Base-by-base conservation (phyloP, 2,113 vertebrate genomes). In the Suncus etruscus region DNA sequence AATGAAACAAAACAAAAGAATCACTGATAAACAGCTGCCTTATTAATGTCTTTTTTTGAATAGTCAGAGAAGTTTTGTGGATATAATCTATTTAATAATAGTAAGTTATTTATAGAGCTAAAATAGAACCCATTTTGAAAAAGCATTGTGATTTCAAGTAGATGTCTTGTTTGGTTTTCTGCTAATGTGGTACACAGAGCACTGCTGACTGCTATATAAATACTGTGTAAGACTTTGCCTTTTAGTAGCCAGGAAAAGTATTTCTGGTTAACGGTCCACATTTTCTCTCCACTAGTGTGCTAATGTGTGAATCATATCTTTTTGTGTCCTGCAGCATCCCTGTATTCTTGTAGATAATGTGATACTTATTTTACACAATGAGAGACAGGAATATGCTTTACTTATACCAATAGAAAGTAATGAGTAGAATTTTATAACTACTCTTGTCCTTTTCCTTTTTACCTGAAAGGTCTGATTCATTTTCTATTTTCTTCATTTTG, bases 51-150 rank as follows among this genome's bases (percentile, higher is more conserved):
- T 47, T 88, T 89, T 31, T 94, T 89, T 93, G 66, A 79, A 65
- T 92, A 69, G 24, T 65, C 16, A 91, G 47, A 20, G 68, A 69
- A 27, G 54, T 87, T 92, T 91, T 92, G 24, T 94, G 82, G n/a
- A 51, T 86, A 83, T 87, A 58, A 18, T 75, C 1, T 74, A 18
- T 75, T 0, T 74, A 29, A 29, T 72, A 65, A 9, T 63, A 63
- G 3, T 31, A 81, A 73, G 29, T 58, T 92, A 10, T 31, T 47
- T 88, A 16, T n/a, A 81, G 69, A 39, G 11, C 39, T 89, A 75
- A 88, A 74, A 70, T 61, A 32, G 6, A 84, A 18, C 25, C 48
- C 91, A 0, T 76, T 91, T 92, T 87, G 3, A 68, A 90, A 87
- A 80, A 79, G 6, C 54, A 86, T 0, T 86, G 77, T 14, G 73